Conservation (phyloP, 2,797 vertebrate genomes). For the Taeniopygia guttata region DNA sequence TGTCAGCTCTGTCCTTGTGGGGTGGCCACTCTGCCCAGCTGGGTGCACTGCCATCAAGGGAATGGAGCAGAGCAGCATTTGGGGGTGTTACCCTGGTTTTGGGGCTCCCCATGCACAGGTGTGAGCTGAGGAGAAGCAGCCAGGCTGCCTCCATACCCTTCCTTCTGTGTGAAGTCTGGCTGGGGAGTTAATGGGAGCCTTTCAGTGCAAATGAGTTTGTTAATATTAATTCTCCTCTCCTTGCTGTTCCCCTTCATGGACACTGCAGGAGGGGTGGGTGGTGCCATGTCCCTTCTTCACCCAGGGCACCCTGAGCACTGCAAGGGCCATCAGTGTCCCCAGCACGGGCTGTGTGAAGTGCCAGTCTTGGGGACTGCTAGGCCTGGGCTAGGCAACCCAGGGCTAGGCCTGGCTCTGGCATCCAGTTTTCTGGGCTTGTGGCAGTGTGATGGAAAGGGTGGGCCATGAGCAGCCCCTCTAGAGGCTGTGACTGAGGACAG, state of each 20-base stretch:
- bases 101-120: background rate
- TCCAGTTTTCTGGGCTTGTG: background rate
- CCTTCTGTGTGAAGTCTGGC: background rate
- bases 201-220: background rate
- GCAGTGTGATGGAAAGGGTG: background rate
- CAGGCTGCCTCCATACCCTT: background rate
- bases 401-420: background rate
- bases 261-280: background rate
- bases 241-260: fast-evolving
- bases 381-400: no score
- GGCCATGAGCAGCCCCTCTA: background rate
- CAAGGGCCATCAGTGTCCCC: background rate
- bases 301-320: background rate
- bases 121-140: background rate
- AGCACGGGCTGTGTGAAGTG: fast-evolving
- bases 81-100: background rate
- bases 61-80: background rate
- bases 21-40: background rate
- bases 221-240: slow-evolving; percentile 27
- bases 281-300: background rate
- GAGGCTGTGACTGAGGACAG: background rate
- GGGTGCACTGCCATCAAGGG: fast-evolving
- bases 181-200: background rate
- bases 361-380: background rate
- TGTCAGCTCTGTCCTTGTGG: fast-evolving